phyloP scores from a whole-genome alignment of 2,888 invertebrate species.

The Azorinus chamasolen region DNA sequence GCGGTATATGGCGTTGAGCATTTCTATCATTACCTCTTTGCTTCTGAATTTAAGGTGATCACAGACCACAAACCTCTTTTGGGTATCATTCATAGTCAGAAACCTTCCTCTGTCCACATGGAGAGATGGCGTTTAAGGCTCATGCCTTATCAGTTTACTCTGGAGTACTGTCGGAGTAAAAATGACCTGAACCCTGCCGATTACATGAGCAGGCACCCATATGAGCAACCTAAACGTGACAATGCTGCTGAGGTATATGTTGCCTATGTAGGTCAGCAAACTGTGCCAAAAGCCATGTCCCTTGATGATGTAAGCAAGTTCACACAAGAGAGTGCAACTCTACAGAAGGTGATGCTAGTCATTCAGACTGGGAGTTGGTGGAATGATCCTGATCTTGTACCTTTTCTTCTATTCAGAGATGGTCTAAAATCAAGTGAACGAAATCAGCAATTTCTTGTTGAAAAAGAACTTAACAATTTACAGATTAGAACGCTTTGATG shows the following conservation, averaged over 20 bases:
- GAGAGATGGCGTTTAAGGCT: slow-evolving; percentile 67
- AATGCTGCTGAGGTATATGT: slow-evolving; percentile 56
- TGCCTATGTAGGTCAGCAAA: slow-evolving; percentile 19
- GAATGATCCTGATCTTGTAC: slow-evolving; percentile 1
- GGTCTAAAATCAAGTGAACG: too few relatives aligned
- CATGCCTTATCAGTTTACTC: too few relatives aligned
- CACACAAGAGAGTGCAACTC: too few relatives aligned
- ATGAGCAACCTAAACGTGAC: slow-evolving; percentile 15
- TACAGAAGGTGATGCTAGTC: slow-evolving; percentile 46
- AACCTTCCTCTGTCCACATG: slow-evolving; percentile 63
- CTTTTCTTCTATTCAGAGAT: slow-evolving; percentile 27
- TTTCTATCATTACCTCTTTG: too few relatives aligned
- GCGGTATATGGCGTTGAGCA: too few relatives aligned
- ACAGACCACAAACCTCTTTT: slow-evolving; percentile 78
- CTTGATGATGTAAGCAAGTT: slow-evolving; percentile 43
- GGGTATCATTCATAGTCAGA: slow-evolving; percentile 68
- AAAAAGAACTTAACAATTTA: too few relatives aligned
- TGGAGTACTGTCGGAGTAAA: slow-evolving; percentile 62
- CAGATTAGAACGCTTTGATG: slow-evolving; percentile 7
- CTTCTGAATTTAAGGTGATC: too few relatives aligned
- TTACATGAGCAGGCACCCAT: slow-evolving; percentile 56
- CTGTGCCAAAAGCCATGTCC: slow-evolving; percentile 60
- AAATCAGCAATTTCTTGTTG: slow-evolving; percentile 7
- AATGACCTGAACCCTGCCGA: slow-evolving; percentile 66
- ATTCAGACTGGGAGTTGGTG: slow-evolving; percentile 44